phyloP scores from a whole-genome alignment of 2,888 invertebrate species.

The Andrena haemorrhoa region DNA sequence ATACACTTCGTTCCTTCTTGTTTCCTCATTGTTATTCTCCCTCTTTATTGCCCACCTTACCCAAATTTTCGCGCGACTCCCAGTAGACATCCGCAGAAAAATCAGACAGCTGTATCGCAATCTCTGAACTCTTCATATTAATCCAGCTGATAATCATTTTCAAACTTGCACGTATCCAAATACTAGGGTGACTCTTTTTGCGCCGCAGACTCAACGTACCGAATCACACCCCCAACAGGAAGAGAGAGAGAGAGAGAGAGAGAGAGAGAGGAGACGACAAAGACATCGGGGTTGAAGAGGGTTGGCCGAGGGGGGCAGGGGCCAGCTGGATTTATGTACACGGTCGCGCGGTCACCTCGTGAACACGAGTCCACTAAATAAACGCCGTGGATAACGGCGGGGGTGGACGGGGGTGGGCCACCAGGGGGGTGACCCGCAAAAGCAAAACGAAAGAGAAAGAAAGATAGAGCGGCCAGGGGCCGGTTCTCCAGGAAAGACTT shows the following conservation, averaged over 20 bases:
- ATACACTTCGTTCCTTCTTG: too few relatives aligned
- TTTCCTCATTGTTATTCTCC: too few relatives aligned
- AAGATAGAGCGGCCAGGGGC: constrained; percentile 44
- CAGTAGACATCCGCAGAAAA: too few relatives aligned
- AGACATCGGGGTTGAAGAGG: background rate
- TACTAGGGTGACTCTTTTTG: constrained; percentile 6
- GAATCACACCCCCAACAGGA: constrained; percentile 21
- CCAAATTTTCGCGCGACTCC: too few relatives aligned
- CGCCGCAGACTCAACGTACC: constrained; percentile 19
- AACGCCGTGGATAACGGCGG: constrained; percentile 76
- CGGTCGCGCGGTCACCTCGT: constrained; percentile 70
- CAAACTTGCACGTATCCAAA: too few relatives aligned
- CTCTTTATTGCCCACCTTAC: too few relatives aligned
- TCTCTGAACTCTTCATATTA: too few relatives aligned
- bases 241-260: constrained; percentile 24
- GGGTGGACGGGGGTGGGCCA: constrained; percentile 20
- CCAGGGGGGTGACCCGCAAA: constrained; percentile 28
- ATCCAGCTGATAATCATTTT: too few relatives aligned
- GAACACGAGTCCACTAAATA: constrained; percentile 81
- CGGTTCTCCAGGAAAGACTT: constrained; percentile 73
- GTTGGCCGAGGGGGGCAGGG: constrained; percentile 32
- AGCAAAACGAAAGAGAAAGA: constrained; percentile 56
- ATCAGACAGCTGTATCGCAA: too few relatives aligned
- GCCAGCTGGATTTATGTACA: constrained; percentile 75
- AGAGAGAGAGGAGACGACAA: background rate